These are phyloP conservation scores for Loripinus fragilis DNA, from an alignment of 2,888 invertebrate species.

Conservation along the genomic window DNA sequence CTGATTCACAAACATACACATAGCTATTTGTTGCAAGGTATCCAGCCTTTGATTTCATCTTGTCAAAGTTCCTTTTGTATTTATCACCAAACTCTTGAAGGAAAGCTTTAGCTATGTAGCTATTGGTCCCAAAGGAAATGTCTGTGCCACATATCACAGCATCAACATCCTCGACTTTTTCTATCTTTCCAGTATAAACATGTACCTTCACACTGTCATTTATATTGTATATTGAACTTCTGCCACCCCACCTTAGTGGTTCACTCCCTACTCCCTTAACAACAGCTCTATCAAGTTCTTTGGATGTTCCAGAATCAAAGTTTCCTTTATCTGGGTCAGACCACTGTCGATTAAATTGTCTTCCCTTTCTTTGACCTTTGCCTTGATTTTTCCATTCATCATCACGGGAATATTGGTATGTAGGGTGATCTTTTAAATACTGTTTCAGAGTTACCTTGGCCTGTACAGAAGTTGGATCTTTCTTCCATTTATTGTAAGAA, in stretches of 20 bases:
- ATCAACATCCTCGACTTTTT: slow-evolving; percentile 39
- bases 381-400: neutral
- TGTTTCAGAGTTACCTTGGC: slow-evolving; percentile 21
- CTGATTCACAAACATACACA: slow-evolving; percentile 26
- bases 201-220: slow-evolving; percentile 34
- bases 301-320: neutral
- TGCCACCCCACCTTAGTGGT: slow-evolving; percentile 36
- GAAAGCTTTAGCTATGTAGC: slow-evolving; percentile 41
- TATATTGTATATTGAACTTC: slow-evolving; percentile 21
- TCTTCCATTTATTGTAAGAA: slow-evolving; percentile 40
- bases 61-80: slow-evolving; percentile 22
- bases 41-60: slow-evolving; percentile 6
- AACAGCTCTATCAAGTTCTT: neutral
- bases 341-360: slow-evolving; percentile 6
- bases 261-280: slow-evolving; percentile 1
- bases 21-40: neutral
- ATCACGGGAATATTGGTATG: slow-evolving; percentile 7
- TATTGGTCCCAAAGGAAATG: slow-evolving; percentile 7
- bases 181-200: slow-evolving; percentile 40
- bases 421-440: slow-evolving; percentile 18
- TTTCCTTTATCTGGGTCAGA: neutral
- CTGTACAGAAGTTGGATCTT: slow-evolving; percentile 25
- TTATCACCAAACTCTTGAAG: slow-evolving; percentile 31
- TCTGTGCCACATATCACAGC: slow-evolving; percentile 50
- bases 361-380: slow-evolving; percentile 10